Evolutionary conservation across 2,888 invertebrate genomes (phyloP).

Genomic region (Drosophila stalkeri): DNA sequence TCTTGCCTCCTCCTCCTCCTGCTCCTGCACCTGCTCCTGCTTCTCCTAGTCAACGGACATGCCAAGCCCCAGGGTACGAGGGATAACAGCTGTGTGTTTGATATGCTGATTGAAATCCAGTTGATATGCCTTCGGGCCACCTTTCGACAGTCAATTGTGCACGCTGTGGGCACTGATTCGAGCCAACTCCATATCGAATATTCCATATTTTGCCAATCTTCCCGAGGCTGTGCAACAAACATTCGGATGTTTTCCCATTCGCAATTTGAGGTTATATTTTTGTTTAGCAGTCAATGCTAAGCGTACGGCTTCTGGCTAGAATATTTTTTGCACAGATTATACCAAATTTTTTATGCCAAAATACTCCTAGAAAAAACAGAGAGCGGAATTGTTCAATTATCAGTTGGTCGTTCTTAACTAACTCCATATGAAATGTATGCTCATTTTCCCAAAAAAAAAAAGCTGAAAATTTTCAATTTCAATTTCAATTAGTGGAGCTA

Average conservation of each 20-base stretch:
- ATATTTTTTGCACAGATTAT: background rate
- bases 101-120: conserved; percentile 48
- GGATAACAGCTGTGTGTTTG: conserved; percentile 27
- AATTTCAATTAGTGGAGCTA: background rate
- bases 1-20: background rate
- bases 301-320: background rate
- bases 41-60: background rate
- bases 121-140: conserved; percentile 24
- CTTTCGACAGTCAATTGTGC: conserved; percentile 15
- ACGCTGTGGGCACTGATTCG: conserved; percentile 7
- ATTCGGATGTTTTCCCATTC: conserved; percentile 1
- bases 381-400: background rate
- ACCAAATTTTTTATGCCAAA: background rate
- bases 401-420: background rate
- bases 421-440: background rate
- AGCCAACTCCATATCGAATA: conserved; percentile 16
- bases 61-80: background rate
- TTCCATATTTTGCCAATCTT: conserved; percentile 21
- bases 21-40: no score
- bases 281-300: conserved; percentile 6
- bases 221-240: conserved; percentile 16
- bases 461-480: background rate
- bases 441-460: background rate
- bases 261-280: background rate
- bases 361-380: background rate